Evolutionary conservation across 2,797 vertebrate genomes (phyloP), one percentile per base, ranked within the genome.

Genomic region (Threskiornis aethiopicus): DNA sequence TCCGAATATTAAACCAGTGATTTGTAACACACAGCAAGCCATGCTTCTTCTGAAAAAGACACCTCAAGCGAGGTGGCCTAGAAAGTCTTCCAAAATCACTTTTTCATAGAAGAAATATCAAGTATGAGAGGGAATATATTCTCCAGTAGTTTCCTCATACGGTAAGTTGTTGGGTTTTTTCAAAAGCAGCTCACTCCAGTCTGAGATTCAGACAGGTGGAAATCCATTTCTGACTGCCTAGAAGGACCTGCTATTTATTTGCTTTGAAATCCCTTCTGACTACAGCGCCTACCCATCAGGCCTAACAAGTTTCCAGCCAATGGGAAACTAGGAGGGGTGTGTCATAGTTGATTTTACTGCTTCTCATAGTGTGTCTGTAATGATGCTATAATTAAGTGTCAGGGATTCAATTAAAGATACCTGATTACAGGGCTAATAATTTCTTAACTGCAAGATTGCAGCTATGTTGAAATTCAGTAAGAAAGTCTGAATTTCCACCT

Each of bases 1-100:
- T 11, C 99, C 99, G 22, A 99, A 31, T 15, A 99, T 47, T 57
- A 99, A 94, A 20, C 97, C 99, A 44, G 98, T 93, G 9, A 99
- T 97, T 97, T 99, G 99, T 93, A 99, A 77, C 4, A 94, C 61
- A 31, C 96, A 97, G 80, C 94, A 77, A 37, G 90, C 94, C 98
- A 99, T 98, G 75, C 16, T 64, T 29, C 84, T 67, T 89, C 33
- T 47, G 47, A 33, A 19, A 90, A 66, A 89, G 69, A 22, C 8
- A 12, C 64, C 35, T 72, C 51, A n/a, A 57, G 17, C 2, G 6
- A 51, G 17, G 55, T 49, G 17, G 18, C 16, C 33, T 11, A 46
- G 37, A 61, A 84, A 26, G 52, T 55, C 59, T 61, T 77, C 52
- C 52, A n/a, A 29, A 82, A 44, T 28, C 58, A 46, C 80, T 52